Percentiles rank a stretch among this genome's conserved stretches.
phyloP scores from a whole-genome alignment of 2,797 vertebrate species.

The Pelodytes ibericus region DNA sequence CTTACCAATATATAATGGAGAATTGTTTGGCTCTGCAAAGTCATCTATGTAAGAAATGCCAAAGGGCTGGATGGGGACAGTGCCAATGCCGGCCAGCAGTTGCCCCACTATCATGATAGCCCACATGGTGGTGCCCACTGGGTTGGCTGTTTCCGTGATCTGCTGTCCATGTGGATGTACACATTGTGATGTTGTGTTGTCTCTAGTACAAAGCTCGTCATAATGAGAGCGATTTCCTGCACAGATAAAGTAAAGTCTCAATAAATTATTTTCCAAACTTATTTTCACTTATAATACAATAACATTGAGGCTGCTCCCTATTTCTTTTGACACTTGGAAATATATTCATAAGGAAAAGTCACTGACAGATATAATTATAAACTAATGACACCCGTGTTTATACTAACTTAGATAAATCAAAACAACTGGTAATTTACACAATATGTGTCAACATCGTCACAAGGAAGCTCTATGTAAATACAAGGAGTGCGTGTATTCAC shows the following conservation, averaged over 20 bases:
- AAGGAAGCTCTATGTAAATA: no score
- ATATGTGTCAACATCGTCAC: no score
- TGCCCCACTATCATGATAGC: conserved; percentile 88
- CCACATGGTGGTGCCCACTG: conserved; percentile 83
- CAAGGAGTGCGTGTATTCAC: no score
- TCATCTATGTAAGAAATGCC: conserved; percentile 96
- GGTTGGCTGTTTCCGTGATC: conserved; percentile 30
- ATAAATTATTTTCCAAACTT: not conserved
- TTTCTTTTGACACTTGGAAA: no score
- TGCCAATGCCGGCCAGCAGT: conserved; percentile 89
- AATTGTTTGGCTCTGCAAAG: conserved; percentile 86
- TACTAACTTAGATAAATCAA: no score
- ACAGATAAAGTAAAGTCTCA: conserved; percentile 4
- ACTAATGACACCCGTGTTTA: no score
- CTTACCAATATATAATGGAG: conserved; percentile 91
- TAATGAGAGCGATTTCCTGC: conserved; percentile 57
- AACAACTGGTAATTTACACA: no score
- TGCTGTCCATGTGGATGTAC: conserved; percentile 62
- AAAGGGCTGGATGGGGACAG: conserved; percentile 96
- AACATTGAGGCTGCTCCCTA: no score
- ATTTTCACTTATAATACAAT: no score
- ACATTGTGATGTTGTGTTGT: conserved; percentile 62
- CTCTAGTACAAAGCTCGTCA: conserved; percentile 67
- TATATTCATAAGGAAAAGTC: no score
- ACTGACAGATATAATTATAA: no score